Percentiles rank a stretch among this genome's conserved stretches.
phyloP scores from a whole-genome alignment of 2,888 invertebrate species.

The Polyploca ridens region DNA sequence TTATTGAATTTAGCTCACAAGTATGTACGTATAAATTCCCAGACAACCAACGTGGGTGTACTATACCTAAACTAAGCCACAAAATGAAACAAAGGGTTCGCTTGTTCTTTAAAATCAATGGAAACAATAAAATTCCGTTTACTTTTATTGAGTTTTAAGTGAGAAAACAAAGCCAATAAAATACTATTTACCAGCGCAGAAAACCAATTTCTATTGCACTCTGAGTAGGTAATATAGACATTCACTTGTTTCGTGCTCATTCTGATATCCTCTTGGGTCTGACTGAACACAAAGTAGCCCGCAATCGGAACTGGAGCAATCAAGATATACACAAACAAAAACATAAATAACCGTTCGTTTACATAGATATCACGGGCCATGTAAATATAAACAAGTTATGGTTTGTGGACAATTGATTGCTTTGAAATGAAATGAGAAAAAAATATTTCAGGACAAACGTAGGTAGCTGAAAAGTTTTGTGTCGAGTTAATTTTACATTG shows the following conservation, averaged over 20 bases:
- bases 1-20: too few relatives aligned
- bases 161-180: constrained; percentile 9
- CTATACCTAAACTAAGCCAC: not conserved
- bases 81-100: not conserved
- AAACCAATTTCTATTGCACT: constrained; percentile 15
- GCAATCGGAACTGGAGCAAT: constrained; percentile 47
- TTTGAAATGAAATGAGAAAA: not conserved
- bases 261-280: constrained; percentile 8
- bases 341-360: constrained; percentile 41
- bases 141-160: constrained; percentile 11
- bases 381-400: constrained; percentile 31
- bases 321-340: constrained; percentile 41
- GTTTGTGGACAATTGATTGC: constrained; percentile 4
- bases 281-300: constrained; percentile 40
- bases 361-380: constrained; percentile 34
- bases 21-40: not conserved
- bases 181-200: constrained; percentile 11
- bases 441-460: not conserved
- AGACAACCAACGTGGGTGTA: not conserved
- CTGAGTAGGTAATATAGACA: constrained; percentile 2
- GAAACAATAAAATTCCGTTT: constrained; percentile 8
- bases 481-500: constrained; percentile 7
- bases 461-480: not conserved
- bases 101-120: constrained; percentile 7
- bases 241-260: constrained; percentile 11